Base-by-base conservation (phyloP, 2,888 invertebrate species). In the Torymus texanus region DNA sequence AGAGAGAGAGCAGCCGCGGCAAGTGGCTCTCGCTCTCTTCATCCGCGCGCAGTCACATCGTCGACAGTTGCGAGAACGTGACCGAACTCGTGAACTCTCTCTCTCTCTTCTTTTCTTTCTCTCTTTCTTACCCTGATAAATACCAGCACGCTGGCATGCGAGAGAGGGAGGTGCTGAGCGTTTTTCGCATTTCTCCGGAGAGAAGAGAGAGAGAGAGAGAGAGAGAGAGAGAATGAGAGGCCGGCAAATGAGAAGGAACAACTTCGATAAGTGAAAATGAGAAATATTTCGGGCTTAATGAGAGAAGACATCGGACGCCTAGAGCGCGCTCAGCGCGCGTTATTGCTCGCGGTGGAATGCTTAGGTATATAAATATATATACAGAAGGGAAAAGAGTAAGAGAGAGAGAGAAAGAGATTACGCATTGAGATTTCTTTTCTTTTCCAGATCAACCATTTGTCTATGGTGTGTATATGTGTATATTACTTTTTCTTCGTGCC, bases 21-120 rank as follows among this genome's bases (percentile, higher is more conserved):
- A 76, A 76, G 75, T 68, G 75, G 61, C 62, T 76, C 51, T 78
- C 67, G 62, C n/a, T 29, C 66, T 56, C 55, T 29, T 79, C 75
- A 66, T 72, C 70, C 75, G 24, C 63, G 62, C 78, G 71, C 67
- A 74, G 78, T 78, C 78, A 74, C 80, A 78, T 78, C 78, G 61
- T 58, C 78, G 81, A 79, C 81, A 71, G 79, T 77, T 67, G 74
- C 74, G 79, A 75, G 68, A 75, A 81, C 82, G 80, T 82, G 82
- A 81, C 78, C 59, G 76, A 78, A 81, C 75, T 82, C 73, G 62
- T 41, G 59, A 78, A 81, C 74, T 76, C 73, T 51, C 14, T 29
- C n/a, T 59, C 53, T 16, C 50, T 18, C 24, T n/a, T n/a, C n/a
- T n/a, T n/a, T n/a, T 2, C 8, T 13, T n/a, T 24, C 13, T 24